Percentiles rank a stretch among this genome's conserved stretches.
phyloP scores from a whole-genome alignment of 2,797 vertebrate species.

The Pangasius larnaudii region DNA sequence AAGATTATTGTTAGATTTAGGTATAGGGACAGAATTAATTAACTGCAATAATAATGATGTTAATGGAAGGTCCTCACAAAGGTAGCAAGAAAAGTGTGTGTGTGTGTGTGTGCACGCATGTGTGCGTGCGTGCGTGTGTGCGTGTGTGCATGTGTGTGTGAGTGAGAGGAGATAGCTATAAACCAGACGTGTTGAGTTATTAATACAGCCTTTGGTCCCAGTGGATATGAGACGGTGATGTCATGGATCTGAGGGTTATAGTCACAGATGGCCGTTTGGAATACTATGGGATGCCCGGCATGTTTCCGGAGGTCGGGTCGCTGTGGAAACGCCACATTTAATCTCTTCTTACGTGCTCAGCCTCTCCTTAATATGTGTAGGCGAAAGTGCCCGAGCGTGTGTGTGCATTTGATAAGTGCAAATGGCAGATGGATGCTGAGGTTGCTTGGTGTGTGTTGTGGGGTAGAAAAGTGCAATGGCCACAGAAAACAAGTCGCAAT shows the following conservation, averaged over 20 bases:
- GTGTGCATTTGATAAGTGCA: constrained; percentile 25
- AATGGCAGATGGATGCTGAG: constrained; percentile 57
- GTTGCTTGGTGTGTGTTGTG: constrained; percentile 24
- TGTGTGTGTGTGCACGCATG: constrained; percentile 9
- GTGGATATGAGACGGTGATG: constrained; percentile 53
- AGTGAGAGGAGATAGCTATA: constrained; percentile 8
- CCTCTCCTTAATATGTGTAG: constrained; percentile 31
- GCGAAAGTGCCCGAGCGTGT: neutral
- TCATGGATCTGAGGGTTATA: constrained; percentile 62
- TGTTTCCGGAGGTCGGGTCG: constrained; percentile 48
- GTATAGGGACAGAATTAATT: neutral
- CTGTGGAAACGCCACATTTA: constrained; percentile 48
- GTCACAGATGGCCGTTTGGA: constrained; percentile 68
- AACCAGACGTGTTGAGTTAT: constrained; percentile 40
- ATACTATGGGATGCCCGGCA: constrained; percentile 52
- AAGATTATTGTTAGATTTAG: neutral
- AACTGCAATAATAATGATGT: neutral
- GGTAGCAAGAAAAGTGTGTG: neutral
- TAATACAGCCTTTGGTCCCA: constrained; percentile 62
- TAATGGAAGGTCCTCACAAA: neutral
- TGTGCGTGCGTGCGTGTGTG: constrained; percentile 18
- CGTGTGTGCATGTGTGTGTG: constrained; percentile 25
- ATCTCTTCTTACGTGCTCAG: constrained; percentile 43
- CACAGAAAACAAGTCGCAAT: constrained; percentile 24
- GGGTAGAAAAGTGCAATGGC: constrained; percentile 29